These are phyloP conservation scores for Heliconius hewitsoni DNA, from an alignment of 1,140 invertebrate genomes.

Conservation along the genomic window DNA sequence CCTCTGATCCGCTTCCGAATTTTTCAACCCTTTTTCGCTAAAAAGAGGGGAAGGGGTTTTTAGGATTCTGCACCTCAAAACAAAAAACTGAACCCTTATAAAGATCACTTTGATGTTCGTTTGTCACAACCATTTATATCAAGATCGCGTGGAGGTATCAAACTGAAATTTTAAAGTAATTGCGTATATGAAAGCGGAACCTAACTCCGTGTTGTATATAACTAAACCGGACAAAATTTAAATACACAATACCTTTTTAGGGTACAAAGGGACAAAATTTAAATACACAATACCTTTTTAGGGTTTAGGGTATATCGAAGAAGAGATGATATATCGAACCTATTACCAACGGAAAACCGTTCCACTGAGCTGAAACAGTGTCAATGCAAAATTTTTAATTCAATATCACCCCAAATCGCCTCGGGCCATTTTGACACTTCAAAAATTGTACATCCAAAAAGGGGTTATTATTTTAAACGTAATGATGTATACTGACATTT, in stretches of 20 bases:
- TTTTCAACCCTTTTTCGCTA: neutral
- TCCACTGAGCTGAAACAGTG: neutral
- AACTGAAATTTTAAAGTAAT: too few relatives aligned
- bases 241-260: neutral
- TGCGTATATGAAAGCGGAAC: too few relatives aligned
- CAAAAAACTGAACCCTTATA: too few relatives aligned
- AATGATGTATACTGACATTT: constrained; percentile 23
- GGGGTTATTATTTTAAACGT: neutral
- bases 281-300: neutral
- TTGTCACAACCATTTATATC: too few relatives aligned
- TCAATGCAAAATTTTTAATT: constrained; percentile 24
- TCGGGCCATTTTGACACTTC: constrained; percentile 25
- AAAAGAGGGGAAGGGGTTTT: neutral
- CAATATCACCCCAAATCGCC: constrained; percentile 18
- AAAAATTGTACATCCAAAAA: neutral
- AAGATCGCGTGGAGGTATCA: too few relatives aligned
- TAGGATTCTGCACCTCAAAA: too few relatives aligned
- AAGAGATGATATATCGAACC: neutral
- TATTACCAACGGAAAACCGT: neutral
- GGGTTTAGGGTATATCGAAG: too few relatives aligned
- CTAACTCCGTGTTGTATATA: too few relatives aligned
- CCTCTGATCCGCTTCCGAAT: neutral
- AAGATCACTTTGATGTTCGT: too few relatives aligned
- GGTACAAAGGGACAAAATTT: neutral
- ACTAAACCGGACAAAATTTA: neutral